Percentiles rank a stretch among this genome's conserved stretches.
These are phyloP conservation scores for Dasyurus viverrinus DNA, from an alignment of 2,113 vertebrate species.

Conservation along the genomic window DNA sequence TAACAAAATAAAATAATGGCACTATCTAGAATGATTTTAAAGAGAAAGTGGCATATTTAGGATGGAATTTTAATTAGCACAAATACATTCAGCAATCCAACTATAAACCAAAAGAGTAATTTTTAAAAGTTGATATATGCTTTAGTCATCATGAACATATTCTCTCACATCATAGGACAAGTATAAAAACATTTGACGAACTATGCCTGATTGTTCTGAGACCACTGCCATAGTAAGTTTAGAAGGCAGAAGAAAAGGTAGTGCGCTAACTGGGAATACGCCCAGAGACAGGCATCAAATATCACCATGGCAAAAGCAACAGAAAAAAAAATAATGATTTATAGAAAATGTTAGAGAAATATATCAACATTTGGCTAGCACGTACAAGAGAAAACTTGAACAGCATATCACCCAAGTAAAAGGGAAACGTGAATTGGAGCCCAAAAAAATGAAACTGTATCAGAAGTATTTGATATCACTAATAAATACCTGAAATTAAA, in stretches of 20 bases:
- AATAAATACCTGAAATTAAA: not conserved
- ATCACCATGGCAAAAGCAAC: not conserved
- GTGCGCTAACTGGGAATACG: not conserved
- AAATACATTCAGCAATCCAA: not conserved
- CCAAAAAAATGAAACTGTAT: not conserved
- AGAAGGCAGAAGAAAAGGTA: not conserved
- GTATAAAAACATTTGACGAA: not conserved
- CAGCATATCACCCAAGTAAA: not conserved
- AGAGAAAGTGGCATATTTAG: not conserved
- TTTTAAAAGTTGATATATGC: not conserved
- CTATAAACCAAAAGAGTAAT: not conserved
- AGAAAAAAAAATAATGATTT: not conserved
- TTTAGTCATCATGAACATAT: not conserved
- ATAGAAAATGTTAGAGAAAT: not conserved
- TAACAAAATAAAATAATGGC: not conserved
- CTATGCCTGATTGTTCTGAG: not conserved
- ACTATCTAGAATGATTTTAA: not conserved
- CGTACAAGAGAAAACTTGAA: not conserved
- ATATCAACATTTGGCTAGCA: not conserved
- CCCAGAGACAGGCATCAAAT: not conserved
- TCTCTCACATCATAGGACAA: not conserved
- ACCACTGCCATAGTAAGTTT: not conserved
- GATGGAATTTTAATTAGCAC: not conserved
- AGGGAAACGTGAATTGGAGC: not conserved
- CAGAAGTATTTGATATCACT: not conserved